Evolutionary conservation across 37 sponge, comb jelly and placozoan genomes (phyloP), one percentile per base, ranked within the genome.

Genomic region (Beroe ovata): DNA sequence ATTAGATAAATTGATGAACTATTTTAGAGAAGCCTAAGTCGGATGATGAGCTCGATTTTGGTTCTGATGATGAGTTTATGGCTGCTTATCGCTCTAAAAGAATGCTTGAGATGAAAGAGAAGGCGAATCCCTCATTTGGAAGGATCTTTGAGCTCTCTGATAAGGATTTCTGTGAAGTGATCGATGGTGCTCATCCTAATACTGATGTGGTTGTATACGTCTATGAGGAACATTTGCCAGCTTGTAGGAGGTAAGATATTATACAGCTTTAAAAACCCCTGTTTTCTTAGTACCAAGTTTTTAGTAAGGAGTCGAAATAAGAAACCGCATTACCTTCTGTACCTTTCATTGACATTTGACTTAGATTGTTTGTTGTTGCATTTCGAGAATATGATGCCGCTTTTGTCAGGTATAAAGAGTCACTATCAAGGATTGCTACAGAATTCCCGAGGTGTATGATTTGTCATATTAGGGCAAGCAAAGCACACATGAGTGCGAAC

Each of bases 101-200:
- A 42, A 77, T 77, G 84, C 3, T 42, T 23, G 84, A 77, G n/a
- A 77, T 77, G 84, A 77, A 77, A 25, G 84, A 77, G 47, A 77
- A 42, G 41, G 84, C 54, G 6, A 42, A 4, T 4, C 84, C 84
- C 1, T 23, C 26, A 38, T 77, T 77, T 20, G 84, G 84, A 6
- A 0, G 42, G 22, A 42, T 77, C 54, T 11, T 16, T 36, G 84
- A 77, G 28, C 54, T 77, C 26, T 32, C 84, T 39, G 84, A 77
- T 0, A 77, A 40, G 54, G 54, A 39, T 4, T 77, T 36, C 54
- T 77, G 84, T 77, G 84, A 77, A 2, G 33, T 35, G 8, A 40
- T 77, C 0, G 84, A 77, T 40, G 38, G 21, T n/a, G 84, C 84
- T 40, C 54, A 39, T 25, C 38, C 84, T 41, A 23, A 20, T 23